phyloP scores from a whole-genome alignment of 1,140 invertebrate species.

The Dufourea novaeangliae region DNA sequence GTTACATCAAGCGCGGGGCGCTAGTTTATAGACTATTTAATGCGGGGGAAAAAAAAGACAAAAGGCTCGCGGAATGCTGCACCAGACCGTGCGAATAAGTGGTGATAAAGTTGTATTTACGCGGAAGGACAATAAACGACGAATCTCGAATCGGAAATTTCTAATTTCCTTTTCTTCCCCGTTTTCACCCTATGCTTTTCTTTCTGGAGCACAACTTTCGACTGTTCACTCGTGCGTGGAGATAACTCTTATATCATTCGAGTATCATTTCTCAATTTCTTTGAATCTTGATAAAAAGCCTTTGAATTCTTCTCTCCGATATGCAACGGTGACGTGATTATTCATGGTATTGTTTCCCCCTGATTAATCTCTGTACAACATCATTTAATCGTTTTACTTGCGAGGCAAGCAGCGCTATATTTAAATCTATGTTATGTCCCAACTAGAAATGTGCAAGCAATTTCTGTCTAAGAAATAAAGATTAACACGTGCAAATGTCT shows the following conservation, averaged over 20 bases:
- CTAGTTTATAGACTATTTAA: background rate
- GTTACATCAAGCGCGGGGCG: background rate
- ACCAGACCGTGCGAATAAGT: background rate
- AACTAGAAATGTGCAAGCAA: too few relatives aligned
- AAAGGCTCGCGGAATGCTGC: background rate
- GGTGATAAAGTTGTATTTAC: background rate
- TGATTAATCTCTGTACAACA: background rate
- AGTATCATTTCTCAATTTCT: background rate
- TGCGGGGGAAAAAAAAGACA: background rate
- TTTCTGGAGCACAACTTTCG: background rate
- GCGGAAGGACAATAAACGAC: background rate
- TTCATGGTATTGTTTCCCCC: background rate
- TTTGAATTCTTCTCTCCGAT: background rate
- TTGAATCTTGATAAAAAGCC: too few relatives aligned
- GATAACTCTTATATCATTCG: background rate
- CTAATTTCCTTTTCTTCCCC: background rate
- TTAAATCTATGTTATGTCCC: too few relatives aligned
- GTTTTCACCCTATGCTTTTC: constrained; percentile 7
- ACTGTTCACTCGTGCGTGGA: background rate
- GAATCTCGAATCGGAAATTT: background rate
- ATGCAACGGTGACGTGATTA: background rate
- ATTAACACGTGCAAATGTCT: too few relatives aligned
- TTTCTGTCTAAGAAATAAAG: too few relatives aligned
- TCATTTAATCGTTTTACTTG: background rate
- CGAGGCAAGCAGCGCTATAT: background rate